Percentiles rank a stretch among this genome's conserved stretches.
phyloP scores from a whole-genome alignment of 2,888 invertebrate species.

The Sinelater perroti region DNA sequence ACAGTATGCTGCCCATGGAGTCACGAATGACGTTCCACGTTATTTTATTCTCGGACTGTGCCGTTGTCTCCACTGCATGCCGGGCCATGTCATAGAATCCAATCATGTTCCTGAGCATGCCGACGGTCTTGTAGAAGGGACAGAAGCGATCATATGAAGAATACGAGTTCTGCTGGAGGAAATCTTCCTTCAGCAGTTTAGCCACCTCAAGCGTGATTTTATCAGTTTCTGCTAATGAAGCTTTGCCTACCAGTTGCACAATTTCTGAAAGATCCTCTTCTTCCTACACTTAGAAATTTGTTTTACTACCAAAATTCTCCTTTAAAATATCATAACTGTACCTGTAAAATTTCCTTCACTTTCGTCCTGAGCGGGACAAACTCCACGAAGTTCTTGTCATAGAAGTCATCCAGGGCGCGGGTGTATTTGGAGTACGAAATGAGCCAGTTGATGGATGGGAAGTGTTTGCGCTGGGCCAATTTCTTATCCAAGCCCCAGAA shows the following conservation, averaged over 20 bases:
- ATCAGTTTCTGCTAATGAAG: slow-evolving; percentile 97
- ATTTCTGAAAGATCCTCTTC: slow-evolving; percentile 99
- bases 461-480: slow-evolving; percentile 98
- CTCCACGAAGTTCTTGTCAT: slow-evolving; percentile 97
- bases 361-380: slow-evolving; percentile 97
- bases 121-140: slow-evolving; percentile 99
- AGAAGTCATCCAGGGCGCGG: slow-evolving; percentile 98
- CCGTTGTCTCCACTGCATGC: slow-evolving; percentile 97
- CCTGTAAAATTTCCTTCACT: slow-evolving; percentile 70
- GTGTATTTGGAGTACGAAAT: slow-evolving; percentile 98
- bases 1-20: slow-evolving; percentile 94
- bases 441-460: slow-evolving; percentile 99
- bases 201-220: slow-evolving; percentile 99
- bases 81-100: slow-evolving; percentile 98
- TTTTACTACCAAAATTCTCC: slow-evolving; percentile 63
- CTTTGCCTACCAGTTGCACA: slow-evolving; percentile 99
- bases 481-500: slow-evolving; percentile 99
- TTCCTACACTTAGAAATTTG: slow-evolving; percentile 67
- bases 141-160: slow-evolving; percentile 96
- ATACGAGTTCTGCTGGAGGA: slow-evolving; percentile 99
- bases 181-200: slow-evolving; percentile 98
- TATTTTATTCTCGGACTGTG: slow-evolving; percentile 98
- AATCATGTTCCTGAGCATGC: slow-evolving; percentile 98
- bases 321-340: slow-evolving; percentile 34
- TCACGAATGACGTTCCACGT: slow-evolving; percentile 98